These are phyloP conservation scores for Marcusenius ussheri DNA, from an alignment of 2,113 vertebrate species.

Conservation along the genomic window DNA sequence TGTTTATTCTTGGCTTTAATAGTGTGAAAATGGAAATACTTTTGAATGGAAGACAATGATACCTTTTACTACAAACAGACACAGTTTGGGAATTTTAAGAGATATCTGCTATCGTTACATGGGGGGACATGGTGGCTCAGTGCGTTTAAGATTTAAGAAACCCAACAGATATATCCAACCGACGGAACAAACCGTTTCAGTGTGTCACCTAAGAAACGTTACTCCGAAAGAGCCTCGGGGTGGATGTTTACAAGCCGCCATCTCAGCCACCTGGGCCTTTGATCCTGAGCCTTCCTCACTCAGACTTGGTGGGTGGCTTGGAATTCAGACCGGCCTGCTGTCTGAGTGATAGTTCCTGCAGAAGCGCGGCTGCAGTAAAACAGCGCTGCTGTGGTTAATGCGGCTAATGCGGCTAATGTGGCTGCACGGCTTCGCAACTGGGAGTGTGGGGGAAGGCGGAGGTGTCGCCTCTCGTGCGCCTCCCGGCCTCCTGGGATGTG, in stretches of 20 bases:
- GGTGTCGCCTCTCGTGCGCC: neutral
- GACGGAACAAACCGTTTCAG: neutral
- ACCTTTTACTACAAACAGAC: neutral
- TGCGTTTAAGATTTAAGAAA: neutral
- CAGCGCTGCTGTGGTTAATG: neutral
- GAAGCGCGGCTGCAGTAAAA: neutral
- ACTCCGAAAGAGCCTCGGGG: neutral
- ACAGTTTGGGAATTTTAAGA: neutral
- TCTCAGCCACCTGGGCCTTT: conserved; percentile 4
- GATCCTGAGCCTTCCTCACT: neutral
- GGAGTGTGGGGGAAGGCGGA: neutral
- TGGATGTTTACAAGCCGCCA: neutral
- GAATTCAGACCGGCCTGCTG: neutral
- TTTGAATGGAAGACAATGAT: neutral
- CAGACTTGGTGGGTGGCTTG: neutral
- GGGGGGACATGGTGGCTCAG: neutral
- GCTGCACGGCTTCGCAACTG: neutral
- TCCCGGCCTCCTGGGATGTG: neutral
- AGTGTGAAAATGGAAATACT: neutral
- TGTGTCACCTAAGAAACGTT: neutral
- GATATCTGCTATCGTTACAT: neutral
- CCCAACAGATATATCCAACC: neutral
- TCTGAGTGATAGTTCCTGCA: neutral
- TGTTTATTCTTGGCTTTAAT: neutral
- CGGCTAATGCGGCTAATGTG: no score